Evolutionary conservation across 2,113 vertebrate species (phyloP), one percentile per base, ranked within the genome.

Genomic region (Psittacara wagleri): DNA sequence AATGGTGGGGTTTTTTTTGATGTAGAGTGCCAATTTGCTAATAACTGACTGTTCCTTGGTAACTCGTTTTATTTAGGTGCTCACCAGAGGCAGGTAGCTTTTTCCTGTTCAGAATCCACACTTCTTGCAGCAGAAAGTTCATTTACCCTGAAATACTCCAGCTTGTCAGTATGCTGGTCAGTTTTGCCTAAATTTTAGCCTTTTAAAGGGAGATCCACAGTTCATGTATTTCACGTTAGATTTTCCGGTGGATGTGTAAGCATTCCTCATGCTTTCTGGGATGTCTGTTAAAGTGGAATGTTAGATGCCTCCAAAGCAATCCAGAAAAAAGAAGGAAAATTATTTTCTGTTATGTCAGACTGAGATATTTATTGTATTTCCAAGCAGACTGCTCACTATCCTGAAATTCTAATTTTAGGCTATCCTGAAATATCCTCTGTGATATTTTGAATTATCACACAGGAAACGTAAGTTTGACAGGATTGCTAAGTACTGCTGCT

Each of bases 1-100:
- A 4, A 31, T 59, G 0, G 7, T 13, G 49, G 13, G 48, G 0
- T 1, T n/a, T 44, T 48, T 54, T 43, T 11, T 19, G 16, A 3
- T 28, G 8, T 11, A 16, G 11, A 3, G 12, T 25, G 31, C n/a
- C 54, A 2, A 11, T 11, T 46, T 44, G 6, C 9, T 57, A 1
- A 3, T 24, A 23, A 14, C 17, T 1, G 43, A 0, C 35, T 35
- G 2, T 12, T 23, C 8, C 16, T 13, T 9, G 14, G 43, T 22
- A 12, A 27, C 9, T 49, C 6, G 4, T 5, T 52, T 35, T 66
- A 9, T 64, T 80, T 25, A 27, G 10, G 0, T 41, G 33, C 29
- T 72, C 25, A 6, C 13, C 33, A 46, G 11, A 39, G 16, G 3
- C 10, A 10, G 6, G 6, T 17, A 37, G 62, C 19, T 3, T 25